Conservation (phyloP, 2,888 invertebrate species). For the Cephus sareptanus region DNA sequence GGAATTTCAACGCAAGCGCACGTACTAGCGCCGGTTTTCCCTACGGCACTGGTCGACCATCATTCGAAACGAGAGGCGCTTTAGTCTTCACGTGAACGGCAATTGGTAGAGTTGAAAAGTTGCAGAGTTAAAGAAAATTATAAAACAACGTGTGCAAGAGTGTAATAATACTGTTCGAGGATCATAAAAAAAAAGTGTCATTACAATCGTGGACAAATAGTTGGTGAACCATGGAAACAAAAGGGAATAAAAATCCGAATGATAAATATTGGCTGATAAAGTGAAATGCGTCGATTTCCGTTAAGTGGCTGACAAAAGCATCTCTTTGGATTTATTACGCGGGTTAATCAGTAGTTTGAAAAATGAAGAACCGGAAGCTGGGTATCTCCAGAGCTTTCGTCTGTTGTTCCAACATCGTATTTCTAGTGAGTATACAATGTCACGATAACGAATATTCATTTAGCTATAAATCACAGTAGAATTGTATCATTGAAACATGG, state of each 20-base stretch:
- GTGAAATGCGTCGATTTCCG: too few species aligned
- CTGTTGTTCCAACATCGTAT: slow-evolving; percentile 60
- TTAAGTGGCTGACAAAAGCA: too few species aligned
- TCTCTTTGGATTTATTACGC: too few species aligned
- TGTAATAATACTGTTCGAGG: too few species aligned
- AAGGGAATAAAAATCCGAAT: too few species aligned
- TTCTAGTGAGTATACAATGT: slow-evolving; percentile 50
- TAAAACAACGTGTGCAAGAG: too few species aligned
- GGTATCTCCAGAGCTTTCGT: slow-evolving; percentile 52
- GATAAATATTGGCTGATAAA: too few species aligned
- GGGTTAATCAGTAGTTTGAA: too few species aligned
- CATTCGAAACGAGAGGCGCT: slow-evolving; percentile 26
- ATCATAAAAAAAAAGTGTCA: too few species aligned
- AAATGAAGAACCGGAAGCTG: slow-evolving; percentile 46
- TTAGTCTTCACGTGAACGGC: slow-evolving; percentile 29
- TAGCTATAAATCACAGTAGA: background rate
- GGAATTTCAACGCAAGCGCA: slow-evolving; percentile 36
- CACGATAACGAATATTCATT: background rate
- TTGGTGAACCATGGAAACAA: too few species aligned
- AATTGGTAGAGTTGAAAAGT: background rate
- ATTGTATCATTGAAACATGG: too few species aligned
- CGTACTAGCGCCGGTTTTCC: slow-evolving; percentile 13
- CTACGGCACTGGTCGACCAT: slow-evolving; percentile 27
- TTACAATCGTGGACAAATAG: too few species aligned
- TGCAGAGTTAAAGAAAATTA: background rate